Evolutionary conservation across 2,888 invertebrate species (phyloP).

Genomic region (Conops quadrifasciatus): DNA sequence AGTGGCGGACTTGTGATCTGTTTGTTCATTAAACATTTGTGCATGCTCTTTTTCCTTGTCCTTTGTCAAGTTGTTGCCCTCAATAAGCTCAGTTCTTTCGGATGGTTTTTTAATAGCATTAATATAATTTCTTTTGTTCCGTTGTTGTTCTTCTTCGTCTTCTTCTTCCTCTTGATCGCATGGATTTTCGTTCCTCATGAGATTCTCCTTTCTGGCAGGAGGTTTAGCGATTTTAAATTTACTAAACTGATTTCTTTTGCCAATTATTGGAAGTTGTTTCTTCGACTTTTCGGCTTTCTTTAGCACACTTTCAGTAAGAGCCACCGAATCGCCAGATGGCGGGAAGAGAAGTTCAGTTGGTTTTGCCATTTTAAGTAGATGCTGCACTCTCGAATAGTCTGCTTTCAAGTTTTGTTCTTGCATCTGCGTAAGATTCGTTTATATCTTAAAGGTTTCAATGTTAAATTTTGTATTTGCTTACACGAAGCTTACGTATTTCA

Average conservation of each 20-base stretch:
- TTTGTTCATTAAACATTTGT: too few species aligned
- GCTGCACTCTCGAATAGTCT: slow-evolving; percentile 75
- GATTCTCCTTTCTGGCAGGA: slow-evolving; percentile 23
- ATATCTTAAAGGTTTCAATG: not conserved
- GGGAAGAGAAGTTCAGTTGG: slow-evolving; percentile 71
- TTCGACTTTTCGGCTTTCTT: slow-evolving; percentile 26
- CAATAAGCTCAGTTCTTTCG: not conserved
- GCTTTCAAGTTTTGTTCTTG: slow-evolving; percentile 74
- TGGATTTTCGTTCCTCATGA: not conserved
- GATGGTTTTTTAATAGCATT: not conserved
- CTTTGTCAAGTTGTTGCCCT: too few species aligned
- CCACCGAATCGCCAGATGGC: not conserved
- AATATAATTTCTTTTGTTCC: slow-evolving; percentile 4
- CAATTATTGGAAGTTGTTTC: slow-evolving; percentile 65
- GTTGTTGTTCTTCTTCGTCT: not conserved
- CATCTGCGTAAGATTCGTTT: slow-evolving; percentile 61
- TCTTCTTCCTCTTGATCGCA: slow-evolving; percentile 20
- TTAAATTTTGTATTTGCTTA: slow-evolving; percentile 48
- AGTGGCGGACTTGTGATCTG: too few species aligned
- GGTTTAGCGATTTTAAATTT: slow-evolving; percentile 56
- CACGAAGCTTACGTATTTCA: slow-evolving; percentile 70
- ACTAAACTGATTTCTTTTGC: slow-evolving; percentile 64
- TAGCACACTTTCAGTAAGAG: not conserved
- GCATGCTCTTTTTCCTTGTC: too few species aligned
- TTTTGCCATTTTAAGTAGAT: slow-evolving; percentile 78